A percentile compares a stretch with the other conserved stretches of the same genome.
Conservation (phyloP, 2,797 vertebrate genomes). For the Rhyacichthys aspro region DNA sequence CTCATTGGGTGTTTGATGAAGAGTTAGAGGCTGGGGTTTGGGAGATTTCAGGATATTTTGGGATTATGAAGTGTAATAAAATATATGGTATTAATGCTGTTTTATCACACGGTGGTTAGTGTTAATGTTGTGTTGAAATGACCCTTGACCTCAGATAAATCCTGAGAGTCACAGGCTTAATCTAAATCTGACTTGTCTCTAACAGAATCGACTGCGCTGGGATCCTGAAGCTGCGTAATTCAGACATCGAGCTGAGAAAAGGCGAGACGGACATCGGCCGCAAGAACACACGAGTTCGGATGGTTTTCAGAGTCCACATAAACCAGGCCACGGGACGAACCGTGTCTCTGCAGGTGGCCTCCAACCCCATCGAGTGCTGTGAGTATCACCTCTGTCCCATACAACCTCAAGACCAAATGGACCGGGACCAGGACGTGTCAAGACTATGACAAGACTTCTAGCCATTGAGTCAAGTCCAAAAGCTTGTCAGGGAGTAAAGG, state of each 20-base stretch:
- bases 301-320: conserved; percentile 95
- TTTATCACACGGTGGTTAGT: conserved; percentile 7
- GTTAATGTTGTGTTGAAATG: conserved; percentile 48
- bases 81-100: conserved; percentile 29
- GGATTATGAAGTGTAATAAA: conserved; percentile 19
- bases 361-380: conserved; percentile 98
- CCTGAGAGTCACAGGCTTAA: neutral
- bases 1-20: conserved; percentile 50
- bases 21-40: conserved; percentile 14
- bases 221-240: conserved; percentile 96
- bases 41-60: conserved; percentile 12
- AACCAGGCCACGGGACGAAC: conserved; percentile 88
- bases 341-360: conserved; percentile 90
- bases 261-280: conserved; percentile 97
- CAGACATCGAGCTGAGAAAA: conserved; percentile 96
- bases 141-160: conserved; percentile 15
- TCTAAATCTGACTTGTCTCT: neutral
- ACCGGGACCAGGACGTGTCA: no score
- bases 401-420: no score
- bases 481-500: no score
- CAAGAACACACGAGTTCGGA: conserved; percentile 95
- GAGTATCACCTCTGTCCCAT: conserved; percentile 83
- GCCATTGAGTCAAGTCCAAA: no score
- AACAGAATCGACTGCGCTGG: conserved; percentile 95
- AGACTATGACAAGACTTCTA: no score